A percentile compares a stretch with the other conserved stretches of the same genome.
phyloP scores from a whole-genome alignment of 2,888 invertebrate genomes.

The Cephonodes hylas region DNA sequence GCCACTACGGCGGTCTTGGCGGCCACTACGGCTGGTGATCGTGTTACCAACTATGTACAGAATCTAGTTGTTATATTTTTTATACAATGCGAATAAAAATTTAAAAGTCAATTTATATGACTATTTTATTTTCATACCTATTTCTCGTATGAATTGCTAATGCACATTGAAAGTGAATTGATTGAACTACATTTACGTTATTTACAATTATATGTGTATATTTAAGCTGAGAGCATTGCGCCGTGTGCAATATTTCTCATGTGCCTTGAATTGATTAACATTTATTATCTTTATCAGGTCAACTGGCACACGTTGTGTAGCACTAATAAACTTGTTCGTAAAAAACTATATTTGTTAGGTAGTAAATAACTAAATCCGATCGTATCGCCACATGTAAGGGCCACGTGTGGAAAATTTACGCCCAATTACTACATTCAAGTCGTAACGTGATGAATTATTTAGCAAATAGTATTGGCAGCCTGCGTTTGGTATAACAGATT shows the following conservation, averaged over 20 bases:
- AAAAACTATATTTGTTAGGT: not conserved
- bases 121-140: not conserved
- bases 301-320: not conserved
- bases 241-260: constrained; percentile 6
- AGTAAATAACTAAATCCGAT: not conserved
- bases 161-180: not conserved
- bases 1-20: constrained; percentile 80
- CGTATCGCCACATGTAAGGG: constrained; percentile 6
- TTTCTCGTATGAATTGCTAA: not conserved
- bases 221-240: not conserved
- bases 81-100: constrained; percentile 64
- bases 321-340: constrained; percentile 3
- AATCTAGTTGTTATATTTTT: constrained; percentile 62
- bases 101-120: constrained; percentile 5
- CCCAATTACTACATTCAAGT: not conserved
- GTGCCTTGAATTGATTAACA: constrained; percentile 2
- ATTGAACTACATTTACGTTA: not conserved
- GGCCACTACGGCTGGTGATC: constrained; percentile 84
- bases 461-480: not conserved
- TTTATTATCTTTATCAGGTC: constrained; percentile 3
- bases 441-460: constrained; percentile 13
- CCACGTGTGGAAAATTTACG: not conserved
- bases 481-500: not conserved
- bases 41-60: constrained; percentile 47
- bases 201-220: constrained; percentile 1